Percentiles rank a stretch among this genome's conserved stretches.
Conservation (phyloP, 2,888 invertebrate species). For the Branchellion lobata region DNA sequence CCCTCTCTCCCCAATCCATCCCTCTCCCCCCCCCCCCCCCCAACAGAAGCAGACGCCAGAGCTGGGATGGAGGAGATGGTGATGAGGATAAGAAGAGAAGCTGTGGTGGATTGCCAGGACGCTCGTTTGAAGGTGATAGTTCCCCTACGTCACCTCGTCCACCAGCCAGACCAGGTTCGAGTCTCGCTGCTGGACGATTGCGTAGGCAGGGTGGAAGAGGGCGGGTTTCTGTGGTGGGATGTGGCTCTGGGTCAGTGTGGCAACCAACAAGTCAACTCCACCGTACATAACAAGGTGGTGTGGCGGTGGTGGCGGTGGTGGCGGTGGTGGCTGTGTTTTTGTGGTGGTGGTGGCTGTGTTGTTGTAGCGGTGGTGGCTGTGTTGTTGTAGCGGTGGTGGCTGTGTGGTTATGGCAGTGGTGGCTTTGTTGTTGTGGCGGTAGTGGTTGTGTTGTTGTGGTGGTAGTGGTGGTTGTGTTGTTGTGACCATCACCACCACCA, state of each 20-base stretch:
- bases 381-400: not conserved
- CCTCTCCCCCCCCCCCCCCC: too few relatives aligned
- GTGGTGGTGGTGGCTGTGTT: not conserved
- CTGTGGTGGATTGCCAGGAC: not conserved
- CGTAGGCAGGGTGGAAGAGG: conserved; percentile 10
- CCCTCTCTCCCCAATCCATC: too few relatives aligned
- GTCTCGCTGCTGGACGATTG: not conserved
- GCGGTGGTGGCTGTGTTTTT: not conserved
- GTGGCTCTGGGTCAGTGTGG: not conserved
- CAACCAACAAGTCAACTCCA: not conserved
- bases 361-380: not conserved
- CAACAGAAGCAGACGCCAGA: conserved; percentile 2
- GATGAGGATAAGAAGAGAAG: not conserved
- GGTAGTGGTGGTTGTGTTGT: not conserved
- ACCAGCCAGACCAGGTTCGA: not conserved
- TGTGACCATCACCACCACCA: not conserved
- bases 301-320: not conserved
- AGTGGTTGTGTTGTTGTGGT: not conserved
- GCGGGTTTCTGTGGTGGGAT: not conserved
- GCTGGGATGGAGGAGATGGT: not conserved
- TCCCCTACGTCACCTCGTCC: not conserved
- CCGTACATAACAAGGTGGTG: not conserved
- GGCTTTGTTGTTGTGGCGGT: too few relatives aligned
- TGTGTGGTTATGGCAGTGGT: too few relatives aligned
- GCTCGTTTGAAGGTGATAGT: not conserved